phyloP scores from a whole-genome alignment of 2,888 invertebrate species.

The Clivina fossor region DNA sequence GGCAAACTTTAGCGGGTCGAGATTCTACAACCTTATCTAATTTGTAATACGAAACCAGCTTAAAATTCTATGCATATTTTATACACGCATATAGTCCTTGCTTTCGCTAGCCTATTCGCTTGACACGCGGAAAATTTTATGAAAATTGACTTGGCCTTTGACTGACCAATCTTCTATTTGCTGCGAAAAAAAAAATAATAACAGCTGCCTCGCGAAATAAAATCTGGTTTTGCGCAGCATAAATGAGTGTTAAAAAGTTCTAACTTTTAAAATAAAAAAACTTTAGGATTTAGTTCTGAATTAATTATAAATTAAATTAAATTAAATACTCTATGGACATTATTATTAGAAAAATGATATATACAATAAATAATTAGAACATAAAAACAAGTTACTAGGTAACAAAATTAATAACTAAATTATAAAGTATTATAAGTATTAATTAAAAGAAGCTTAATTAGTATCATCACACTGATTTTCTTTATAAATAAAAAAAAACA shows the following conservation, averaged over 20 bases:
- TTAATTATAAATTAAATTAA: neutral
- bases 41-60: slow-evolving; percentile 31
- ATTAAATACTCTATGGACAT: too few relatives aligned
- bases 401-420: too few relatives aligned
- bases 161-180: slow-evolving; percentile 24
- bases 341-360: too few relatives aligned
- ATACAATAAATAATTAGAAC: too few relatives aligned
- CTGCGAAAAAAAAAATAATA: slow-evolving; percentile 22
- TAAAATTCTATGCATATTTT: slow-evolving; percentile 34
- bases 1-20: neutral
- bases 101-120: slow-evolving; percentile 22
- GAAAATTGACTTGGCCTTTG: slow-evolving; percentile 30
- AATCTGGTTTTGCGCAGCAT: slow-evolving; percentile 20
- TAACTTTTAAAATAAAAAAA: too few relatives aligned
- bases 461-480: too few relatives aligned
- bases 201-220: slow-evolving; percentile 13
- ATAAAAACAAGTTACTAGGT: too few relatives aligned
- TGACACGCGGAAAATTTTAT: slow-evolving; percentile 28
- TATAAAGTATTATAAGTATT: too few relatives aligned
- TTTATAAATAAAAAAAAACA: too few relatives aligned
- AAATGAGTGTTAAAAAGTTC: too few relatives aligned
- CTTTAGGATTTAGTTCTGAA: too few relatives aligned
- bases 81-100: slow-evolving; percentile 28
- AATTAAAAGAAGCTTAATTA: too few relatives aligned
- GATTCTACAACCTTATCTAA: slow-evolving; percentile 7